Evolutionary conservation across 2,888 invertebrate species (phyloP).

Genomic region (Spilarctia lutea): DNA sequence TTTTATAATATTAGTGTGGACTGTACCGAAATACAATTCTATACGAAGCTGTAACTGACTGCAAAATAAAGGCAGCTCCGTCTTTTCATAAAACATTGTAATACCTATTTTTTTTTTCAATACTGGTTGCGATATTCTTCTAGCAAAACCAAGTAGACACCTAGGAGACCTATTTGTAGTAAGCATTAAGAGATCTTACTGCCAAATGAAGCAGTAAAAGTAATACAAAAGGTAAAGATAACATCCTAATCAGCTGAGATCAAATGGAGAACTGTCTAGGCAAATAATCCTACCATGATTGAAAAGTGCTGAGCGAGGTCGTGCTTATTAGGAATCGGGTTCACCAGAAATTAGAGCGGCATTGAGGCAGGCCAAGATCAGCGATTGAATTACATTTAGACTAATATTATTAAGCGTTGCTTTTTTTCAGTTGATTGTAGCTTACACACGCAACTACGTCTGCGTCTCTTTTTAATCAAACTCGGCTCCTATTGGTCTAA

Average conservation of each 20-base stretch:
- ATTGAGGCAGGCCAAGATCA: constrained; percentile 3
- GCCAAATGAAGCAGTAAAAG: too few species aligned
- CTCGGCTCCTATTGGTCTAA: too few species aligned
- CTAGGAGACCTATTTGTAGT: too few species aligned
- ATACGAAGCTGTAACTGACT: not conserved
- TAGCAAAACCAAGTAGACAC: too few species aligned
- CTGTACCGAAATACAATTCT: not conserved
- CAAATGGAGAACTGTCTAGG: not conserved
- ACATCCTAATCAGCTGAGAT: not conserved
- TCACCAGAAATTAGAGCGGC: not conserved
- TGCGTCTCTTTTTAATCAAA: too few species aligned
- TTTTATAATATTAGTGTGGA: not conserved
- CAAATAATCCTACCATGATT: not conserved
- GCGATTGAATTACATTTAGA: not conserved
- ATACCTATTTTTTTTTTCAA: too few species aligned
- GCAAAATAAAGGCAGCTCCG: not conserved
- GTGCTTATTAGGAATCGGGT: not conserved
- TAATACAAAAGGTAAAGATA: too few species aligned
- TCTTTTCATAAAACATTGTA: too few species aligned
- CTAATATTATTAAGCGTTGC: not conserved
- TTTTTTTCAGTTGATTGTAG: too few species aligned
- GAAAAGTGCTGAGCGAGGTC: not conserved
- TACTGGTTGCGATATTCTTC: too few species aligned
- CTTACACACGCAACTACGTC: too few species aligned
- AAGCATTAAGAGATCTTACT: too few species aligned